Base-by-base conservation (phyloP, 2,113 vertebrate species). In the Zapus hudsonius region DNA sequence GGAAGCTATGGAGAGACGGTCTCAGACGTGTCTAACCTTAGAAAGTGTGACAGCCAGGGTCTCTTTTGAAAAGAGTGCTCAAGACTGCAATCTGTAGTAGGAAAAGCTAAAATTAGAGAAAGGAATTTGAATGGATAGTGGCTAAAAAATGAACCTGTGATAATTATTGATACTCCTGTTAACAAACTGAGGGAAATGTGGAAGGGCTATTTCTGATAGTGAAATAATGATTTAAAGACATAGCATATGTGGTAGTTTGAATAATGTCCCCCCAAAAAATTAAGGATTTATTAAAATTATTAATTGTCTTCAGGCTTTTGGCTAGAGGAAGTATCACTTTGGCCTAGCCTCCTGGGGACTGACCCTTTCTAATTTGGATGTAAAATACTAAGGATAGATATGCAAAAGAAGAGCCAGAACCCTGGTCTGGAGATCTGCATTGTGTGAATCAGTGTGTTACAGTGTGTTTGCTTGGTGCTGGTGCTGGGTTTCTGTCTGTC, bases 21-120 rank as follows among this genome's bases (percentile, higher is more conserved):
- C 63, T 87, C 52, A 87, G 66, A 89, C 61, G 31, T 10, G 25
- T 55, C 59, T 67, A 44, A 31, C 82, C 61, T 91, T 27, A 61
- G 78, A 95, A 94, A 81, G 59, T 59, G 52, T 73, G 82, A 38
- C 73, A 76, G 44, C 76, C 70, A 84, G 29, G 11, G 64, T 61
- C 23, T 92, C n/a, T 87, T 95, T 69, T 40, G 44, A 92, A 88
- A 93, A 96, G 59, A 80, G 75, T 84, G 40, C 72, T 92, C 63
- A 75, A 73, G 95, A 61, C 63, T 64, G 27, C 59, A 82, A 74
- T 66, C 42, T 82, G 33, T 23, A 55, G 22, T 47, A 55, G 66
- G 42, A 52, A 90, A 76, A 7, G 13, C 59, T 85, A 85, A 90
- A 89, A 90, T 84, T 59, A 94, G 94, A 93, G 66, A 88, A 47